Conservation (phyloP, 2,888 invertebrate species). For the Cephalotes varians region DNA sequence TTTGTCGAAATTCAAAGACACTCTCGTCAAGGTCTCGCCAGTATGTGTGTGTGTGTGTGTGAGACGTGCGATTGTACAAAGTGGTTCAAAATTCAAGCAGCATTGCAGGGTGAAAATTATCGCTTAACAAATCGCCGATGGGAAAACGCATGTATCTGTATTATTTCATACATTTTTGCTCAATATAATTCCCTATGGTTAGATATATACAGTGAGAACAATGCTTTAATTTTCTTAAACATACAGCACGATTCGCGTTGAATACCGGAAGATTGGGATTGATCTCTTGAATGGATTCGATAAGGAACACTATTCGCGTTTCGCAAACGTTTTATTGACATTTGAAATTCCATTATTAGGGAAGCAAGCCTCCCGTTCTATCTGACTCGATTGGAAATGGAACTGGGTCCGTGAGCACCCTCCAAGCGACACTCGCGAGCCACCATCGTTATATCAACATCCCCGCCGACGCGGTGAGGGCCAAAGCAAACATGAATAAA, state of each 20-base stretch:
- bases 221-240: background rate
- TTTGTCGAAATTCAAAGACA: conserved; percentile 15
- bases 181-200: background rate
- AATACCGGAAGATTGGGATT: background rate
- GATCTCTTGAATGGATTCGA: conserved; percentile 26
- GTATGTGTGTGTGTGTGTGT: too few species aligned
- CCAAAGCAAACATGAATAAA: conserved; percentile 64
- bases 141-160: background rate
- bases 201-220: too few species aligned
- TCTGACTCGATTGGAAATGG: conserved; percentile 63
- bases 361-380: conserved; percentile 41
- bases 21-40: background rate
- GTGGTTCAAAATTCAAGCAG: background rate
- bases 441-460: conserved; percentile 36
- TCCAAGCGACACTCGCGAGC: conserved; percentile 30
- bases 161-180: conserved; percentile 10
- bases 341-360: conserved; percentile 75
- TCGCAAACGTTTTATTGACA: conserved; percentile 65
- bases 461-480: background rate
- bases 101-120: background rate
- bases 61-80: background rate
- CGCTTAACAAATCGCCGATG: background rate
- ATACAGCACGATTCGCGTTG: background rate
- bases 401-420: conserved; percentile 46
- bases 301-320: conserved; percentile 35